Base-by-base conservation (phyloP, 2,888 invertebrate species). In the Diabrotica balteata region DNA sequence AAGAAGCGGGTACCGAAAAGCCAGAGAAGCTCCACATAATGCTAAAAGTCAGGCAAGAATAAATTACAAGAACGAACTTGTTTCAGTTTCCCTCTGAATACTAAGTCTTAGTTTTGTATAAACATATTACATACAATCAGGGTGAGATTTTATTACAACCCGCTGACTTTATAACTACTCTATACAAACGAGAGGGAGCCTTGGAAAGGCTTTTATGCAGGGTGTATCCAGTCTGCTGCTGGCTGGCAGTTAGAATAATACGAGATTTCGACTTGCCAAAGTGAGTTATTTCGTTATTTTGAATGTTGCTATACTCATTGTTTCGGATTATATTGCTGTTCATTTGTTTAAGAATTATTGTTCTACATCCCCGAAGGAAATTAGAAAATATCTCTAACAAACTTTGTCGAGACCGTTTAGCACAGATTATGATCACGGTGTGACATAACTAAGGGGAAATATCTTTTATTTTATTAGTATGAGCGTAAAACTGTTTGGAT, bases 51-150 rank as follows among this genome's bases (percentile, higher is more conserved):
- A 78, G 75, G 77, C 78, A 80, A 79, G 80, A 81, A 80, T 81
- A 81, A 80, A 81, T 81, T 81, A 81, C 66, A 64, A 58, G 52
- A 50, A 53, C 60, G 63, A 57, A 58, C 50, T 60, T 53, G 80
- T 79, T 79, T 78, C 45, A 52, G 77, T 74, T 77, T 75, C 75
- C 75, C 76, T 74, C 71, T 71, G 80, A 79, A 82, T 82, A 81
- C 80, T 79, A 81, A 81, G 80, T 81, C 64, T 80, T 78, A 79
- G 79, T 80, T 32, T 81, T 81, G 80, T 81, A 80, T 80, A 80
- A 82, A 81, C 81, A 80, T 80, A 82, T 81, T 81, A 81, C 79
- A 78, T 72, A 79, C 80, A 82, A 81, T 80, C 80, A 78, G 77
- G 74, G 64, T 58, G 58, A 77, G 78, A 79, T 80, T 79, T 80